Conservation (phyloP, 2,113 vertebrate species). For the Phocoena sinus region DNA sequence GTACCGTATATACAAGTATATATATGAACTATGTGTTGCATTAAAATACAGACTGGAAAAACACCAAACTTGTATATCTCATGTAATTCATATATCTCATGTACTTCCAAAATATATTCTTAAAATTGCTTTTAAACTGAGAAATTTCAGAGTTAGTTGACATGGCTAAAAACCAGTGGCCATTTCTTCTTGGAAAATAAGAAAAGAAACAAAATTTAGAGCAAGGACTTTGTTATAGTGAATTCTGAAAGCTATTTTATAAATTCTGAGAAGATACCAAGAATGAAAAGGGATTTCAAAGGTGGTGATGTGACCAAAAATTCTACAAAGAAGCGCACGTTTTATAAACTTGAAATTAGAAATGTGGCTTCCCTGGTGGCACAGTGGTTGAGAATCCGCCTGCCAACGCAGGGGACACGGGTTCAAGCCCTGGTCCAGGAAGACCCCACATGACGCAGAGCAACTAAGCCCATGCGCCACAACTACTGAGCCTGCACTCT, state of each 20-base stretch:
- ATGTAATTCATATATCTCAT: not conserved
- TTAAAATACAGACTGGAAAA: conserved; percentile 14
- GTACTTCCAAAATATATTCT: not conserved
- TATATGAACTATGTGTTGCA: not conserved
- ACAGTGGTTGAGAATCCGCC: too few species aligned
- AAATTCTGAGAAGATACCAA: not conserved
- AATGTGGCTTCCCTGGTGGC: not conserved
- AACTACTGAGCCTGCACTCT: too few species aligned
- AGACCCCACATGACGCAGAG: too few species aligned
- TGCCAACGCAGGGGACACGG: too few species aligned
- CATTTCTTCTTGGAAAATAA: conserved; percentile 38
- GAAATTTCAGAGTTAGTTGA: not conserved
- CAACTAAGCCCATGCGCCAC: too few species aligned
- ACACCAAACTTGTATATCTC: not conserved
- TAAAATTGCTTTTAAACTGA: not conserved
- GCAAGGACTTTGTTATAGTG: not conserved
- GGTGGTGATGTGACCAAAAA: not conserved
- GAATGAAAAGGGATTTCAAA: not conserved
- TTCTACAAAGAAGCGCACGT: not conserved
- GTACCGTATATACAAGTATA: not conserved
- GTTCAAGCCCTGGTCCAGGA: too few species aligned
- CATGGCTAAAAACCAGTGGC: not conserved
- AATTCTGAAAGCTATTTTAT: conserved; percentile 10
- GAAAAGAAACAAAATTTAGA: not conserved
- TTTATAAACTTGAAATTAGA: conserved; percentile 10